Percentiles rank a stretch among this genome's conserved stretches.
Evolutionary conservation across 2,797 vertebrate species (phyloP).

Genomic region (Rhinoraja longicauda): DNA sequence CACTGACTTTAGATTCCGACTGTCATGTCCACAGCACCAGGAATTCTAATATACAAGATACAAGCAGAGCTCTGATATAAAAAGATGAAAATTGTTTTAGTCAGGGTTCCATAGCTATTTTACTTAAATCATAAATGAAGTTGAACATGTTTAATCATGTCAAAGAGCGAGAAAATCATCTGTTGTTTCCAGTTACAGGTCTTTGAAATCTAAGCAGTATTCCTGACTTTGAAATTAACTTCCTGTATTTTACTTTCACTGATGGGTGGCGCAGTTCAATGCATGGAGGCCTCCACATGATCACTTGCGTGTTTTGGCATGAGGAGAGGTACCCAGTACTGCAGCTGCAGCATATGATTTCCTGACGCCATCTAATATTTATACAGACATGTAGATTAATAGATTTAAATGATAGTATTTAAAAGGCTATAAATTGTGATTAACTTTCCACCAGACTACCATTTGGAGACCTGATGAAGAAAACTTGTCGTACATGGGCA

Average conservation of each 20-base stretch:
- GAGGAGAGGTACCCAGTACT: slow-evolving; percentile 6
- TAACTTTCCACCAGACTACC: not conserved
- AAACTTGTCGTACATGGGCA: no score
- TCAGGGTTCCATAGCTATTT: slow-evolving; percentile 6
- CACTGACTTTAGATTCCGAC: no score
- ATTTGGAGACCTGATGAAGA: not conserved
- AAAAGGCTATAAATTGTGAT: slow-evolving; percentile 3
- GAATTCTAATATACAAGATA: not conserved
- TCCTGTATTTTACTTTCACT: slow-evolving; percentile 19
- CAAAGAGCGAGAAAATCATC: not conserved
- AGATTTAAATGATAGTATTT: not conserved
- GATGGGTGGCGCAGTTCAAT: not conserved
- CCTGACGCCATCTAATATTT: slow-evolving; percentile 24
- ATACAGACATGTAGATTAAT: slow-evolving; percentile 14
- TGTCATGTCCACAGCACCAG: not conserved
- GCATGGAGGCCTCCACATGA: slow-evolving; percentile 12
- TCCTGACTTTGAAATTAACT: slow-evolving; percentile 13
- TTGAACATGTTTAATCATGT: slow-evolving; percentile 20
- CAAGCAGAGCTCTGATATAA: not conserved
- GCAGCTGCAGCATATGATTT: slow-evolving; percentile 20
- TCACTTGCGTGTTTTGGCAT: not conserved
- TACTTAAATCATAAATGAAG: not conserved
- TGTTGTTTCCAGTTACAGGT: not conserved
- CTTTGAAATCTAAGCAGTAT: slow-evolving; percentile 16
- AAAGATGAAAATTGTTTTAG: not conserved